phyloP scores from a whole-genome alignment of 2,888 invertebrate species.

The Eucriotettix oculatus region DNA sequence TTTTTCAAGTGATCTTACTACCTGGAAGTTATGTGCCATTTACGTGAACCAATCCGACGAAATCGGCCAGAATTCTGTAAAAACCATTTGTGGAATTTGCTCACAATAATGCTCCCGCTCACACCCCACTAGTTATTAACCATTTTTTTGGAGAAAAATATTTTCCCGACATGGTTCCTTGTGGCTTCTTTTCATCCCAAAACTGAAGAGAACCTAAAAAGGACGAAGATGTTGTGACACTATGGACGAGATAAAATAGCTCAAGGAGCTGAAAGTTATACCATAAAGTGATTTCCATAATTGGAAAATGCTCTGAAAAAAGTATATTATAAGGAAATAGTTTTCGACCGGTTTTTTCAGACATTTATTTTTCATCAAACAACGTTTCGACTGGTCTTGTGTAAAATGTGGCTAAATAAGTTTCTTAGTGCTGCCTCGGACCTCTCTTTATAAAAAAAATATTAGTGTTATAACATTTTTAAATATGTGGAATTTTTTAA shows the following conservation, averaged over 20 bases:
- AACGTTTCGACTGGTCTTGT: no score
- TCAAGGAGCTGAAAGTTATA: not conserved
- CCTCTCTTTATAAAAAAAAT: no score
- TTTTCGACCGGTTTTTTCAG: no score
- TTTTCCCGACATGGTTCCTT: not conserved
- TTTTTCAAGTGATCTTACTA: not conserved
- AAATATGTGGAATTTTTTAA: no score
- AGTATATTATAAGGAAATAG: no score
- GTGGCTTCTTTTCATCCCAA: not conserved
- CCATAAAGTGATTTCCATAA: not conserved
- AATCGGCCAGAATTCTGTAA: not conserved
- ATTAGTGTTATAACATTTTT: no score
- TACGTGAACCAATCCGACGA: not conserved
- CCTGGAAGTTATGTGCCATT: not conserved
- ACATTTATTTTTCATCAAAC: no score
- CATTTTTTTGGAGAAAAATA: not conserved
- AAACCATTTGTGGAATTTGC: not conserved
- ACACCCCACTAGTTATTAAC: not conserved
- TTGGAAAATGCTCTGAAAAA: not conserved
- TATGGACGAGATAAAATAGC: not conserved
- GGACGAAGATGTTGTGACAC: not conserved
- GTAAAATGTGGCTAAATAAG: no score
- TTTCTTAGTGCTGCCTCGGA: no score
- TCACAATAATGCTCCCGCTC: not conserved
- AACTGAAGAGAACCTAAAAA: not conserved